Percentiles rank a stretch among this genome's conserved stretches.
phyloP scores from a whole-genome alignment of 2,797 vertebrate species.

The Cryptoblepharus egeriae region DNA sequence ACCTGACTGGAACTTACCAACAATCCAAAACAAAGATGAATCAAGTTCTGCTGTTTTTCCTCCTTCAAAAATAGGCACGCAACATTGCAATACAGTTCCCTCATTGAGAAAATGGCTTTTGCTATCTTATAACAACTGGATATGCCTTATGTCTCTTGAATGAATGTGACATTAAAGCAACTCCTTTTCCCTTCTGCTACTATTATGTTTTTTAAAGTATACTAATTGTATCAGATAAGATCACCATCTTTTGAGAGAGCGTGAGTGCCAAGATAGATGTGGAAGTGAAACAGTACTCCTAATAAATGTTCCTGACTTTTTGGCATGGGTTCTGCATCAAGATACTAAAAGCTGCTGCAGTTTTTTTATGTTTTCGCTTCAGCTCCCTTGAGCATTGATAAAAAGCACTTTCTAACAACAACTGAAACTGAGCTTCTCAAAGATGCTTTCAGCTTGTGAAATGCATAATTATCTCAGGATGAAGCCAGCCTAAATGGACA shows the following conservation, averaged over 20 bases:
- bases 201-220: neutral
- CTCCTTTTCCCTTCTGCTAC: neutral
- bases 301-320: conserved; percentile 18
- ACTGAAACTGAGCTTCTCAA: conserved; percentile 39
- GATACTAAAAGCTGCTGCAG: conserved; percentile 34
- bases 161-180: neutral
- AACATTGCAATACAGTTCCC: neutral
- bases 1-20: neutral
- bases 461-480: conserved; percentile 43
- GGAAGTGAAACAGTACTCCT: conserved; percentile 23
- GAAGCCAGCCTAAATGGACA: conserved; percentile 12
- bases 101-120: neutral
- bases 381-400: conserved; percentile 10
- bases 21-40: neutral
- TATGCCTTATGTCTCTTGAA: neutral
- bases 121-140: neutral
- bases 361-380: conserved; percentile 46
- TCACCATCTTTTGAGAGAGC: conserved; percentile 20
- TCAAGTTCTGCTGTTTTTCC: neutral
- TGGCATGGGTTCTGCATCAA: conserved; percentile 41
- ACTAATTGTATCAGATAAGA: conserved; percentile 23
- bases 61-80: neutral
- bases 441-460: conserved; percentile 52
- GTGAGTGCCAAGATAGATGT: neutral
- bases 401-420: conserved; percentile 36